Conservation (phyloP, 2,797 vertebrate species). For the Tarsius wallacei region DNA sequence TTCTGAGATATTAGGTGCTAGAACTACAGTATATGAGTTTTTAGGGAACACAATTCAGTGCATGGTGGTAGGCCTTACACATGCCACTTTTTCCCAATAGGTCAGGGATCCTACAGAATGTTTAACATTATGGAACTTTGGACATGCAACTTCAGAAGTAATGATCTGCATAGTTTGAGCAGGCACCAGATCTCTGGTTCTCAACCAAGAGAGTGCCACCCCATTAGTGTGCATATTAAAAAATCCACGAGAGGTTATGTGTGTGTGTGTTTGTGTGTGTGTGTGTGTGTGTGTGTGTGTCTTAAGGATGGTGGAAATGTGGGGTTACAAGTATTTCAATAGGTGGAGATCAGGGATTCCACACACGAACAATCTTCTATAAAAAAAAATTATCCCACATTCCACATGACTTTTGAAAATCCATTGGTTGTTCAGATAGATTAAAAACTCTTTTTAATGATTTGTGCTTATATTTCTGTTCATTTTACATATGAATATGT, state of each 20-base stretch:
- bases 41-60: background rate
- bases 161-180: background rate
- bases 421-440: background rate
- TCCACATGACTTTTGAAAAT: background rate
- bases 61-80: background rate
- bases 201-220: background rate
- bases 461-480: background rate
- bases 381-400: background rate
- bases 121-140: background rate
- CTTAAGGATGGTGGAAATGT: background rate
- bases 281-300: background rate
- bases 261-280: background rate
- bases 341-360: background rate
- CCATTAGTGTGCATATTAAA: background rate
- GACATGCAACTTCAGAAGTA: background rate
- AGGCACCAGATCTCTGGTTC: background rate
- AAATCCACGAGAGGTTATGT: background rate
- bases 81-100: background rate
- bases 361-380: background rate
- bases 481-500: background rate
- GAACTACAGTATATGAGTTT: background rate
- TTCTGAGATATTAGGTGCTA: background rate
- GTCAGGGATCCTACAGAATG: background rate
- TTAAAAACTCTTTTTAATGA: background rate
- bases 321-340: background rate